Conservation (phyloP, 2,113 vertebrate species). For the Eidolon helvum region DNA sequence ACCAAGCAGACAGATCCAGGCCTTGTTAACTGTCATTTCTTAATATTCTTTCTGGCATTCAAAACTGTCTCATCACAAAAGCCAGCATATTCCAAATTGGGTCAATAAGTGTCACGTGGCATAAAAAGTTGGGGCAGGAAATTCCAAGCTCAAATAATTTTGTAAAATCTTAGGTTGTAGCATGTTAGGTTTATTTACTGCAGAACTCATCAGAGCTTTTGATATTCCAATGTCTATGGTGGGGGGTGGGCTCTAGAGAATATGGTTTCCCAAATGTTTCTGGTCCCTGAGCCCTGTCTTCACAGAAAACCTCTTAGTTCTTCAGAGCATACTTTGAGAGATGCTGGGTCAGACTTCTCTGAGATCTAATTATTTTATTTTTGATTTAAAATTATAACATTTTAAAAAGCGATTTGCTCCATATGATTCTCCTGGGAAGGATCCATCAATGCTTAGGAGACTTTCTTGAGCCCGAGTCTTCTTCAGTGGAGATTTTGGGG, state of each 20-base stretch:
- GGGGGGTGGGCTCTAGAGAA: not conserved
- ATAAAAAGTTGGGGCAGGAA: not conserved
- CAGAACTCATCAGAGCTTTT: not conserved
- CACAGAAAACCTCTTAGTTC: not conserved
- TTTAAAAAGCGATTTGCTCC: not conserved
- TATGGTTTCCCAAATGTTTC: not conserved
- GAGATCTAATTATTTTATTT: not conserved
- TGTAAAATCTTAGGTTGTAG: not conserved
- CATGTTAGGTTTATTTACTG: not conserved
- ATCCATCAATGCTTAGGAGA: not conserved
- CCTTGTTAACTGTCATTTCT: not conserved
- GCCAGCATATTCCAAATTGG: not conserved
- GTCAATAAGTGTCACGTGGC: not conserved
- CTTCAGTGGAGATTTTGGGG: not conserved
- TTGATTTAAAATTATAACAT: slow-evolving; percentile 30
- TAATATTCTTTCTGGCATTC: not conserved
- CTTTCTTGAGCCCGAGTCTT: not conserved
- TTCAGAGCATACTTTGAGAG: not conserved
- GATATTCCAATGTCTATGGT: not conserved
- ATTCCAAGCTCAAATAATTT: not conserved
- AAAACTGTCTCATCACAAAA: not conserved
- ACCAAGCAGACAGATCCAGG: not conserved
- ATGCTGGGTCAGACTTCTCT: not conserved
- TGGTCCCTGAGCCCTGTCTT: not conserved
- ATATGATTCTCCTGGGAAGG: not conserved